A percentile compares a stretch with the other conserved stretches of the same genome.
phyloP scores from a whole-genome alignment of 1,140 invertebrate genomes.

The Drosophila tropicalis region DNA sequence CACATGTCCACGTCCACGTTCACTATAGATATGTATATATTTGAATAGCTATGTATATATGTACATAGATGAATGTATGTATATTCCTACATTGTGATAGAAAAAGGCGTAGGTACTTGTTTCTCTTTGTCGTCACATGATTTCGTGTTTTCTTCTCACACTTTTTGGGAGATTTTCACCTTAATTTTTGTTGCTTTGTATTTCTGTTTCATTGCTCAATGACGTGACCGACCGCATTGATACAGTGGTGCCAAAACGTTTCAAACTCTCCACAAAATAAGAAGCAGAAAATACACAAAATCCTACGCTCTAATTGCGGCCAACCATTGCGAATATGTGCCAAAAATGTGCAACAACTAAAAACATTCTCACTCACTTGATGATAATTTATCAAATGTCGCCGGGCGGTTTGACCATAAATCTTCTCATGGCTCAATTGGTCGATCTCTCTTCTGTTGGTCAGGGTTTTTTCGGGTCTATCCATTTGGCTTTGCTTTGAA shows the following conservation, averaged over 20 bases:
- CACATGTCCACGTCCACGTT: constrained; percentile 64
- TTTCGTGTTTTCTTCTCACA: constrained; percentile 42
- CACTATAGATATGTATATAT: neutral
- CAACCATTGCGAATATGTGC: constrained; percentile 21
- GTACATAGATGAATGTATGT: too few relatives aligned
- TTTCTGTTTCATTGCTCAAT: constrained; percentile 40
- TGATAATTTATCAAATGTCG: constrained; percentile 69
- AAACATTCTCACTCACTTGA: constrained; percentile 41
- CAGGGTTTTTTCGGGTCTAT: neutral
- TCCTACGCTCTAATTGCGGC: constrained; percentile 64
- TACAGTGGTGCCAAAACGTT: constrained; percentile 60
- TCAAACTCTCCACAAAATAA: constrained; percentile 24
- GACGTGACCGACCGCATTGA: constrained; percentile 45
- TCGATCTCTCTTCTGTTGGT: constrained; percentile 4
- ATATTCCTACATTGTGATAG: constrained; percentile 17
- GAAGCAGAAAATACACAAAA: neutral
- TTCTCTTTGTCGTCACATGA: constrained; percentile 76
- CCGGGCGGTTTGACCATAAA: constrained; percentile 57
- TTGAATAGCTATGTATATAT: too few relatives aligned
- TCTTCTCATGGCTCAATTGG: constrained; percentile 75
- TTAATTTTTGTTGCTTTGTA: constrained; percentile 20
- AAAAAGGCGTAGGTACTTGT: constrained; percentile 12
- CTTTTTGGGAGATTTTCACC: constrained; percentile 44
- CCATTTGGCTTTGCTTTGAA: constrained; percentile 31
- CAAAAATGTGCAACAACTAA: constrained; percentile 54